Conservation (phyloP, 2,113 vertebrate genomes). For the Zosterops pallidus region DNA sequence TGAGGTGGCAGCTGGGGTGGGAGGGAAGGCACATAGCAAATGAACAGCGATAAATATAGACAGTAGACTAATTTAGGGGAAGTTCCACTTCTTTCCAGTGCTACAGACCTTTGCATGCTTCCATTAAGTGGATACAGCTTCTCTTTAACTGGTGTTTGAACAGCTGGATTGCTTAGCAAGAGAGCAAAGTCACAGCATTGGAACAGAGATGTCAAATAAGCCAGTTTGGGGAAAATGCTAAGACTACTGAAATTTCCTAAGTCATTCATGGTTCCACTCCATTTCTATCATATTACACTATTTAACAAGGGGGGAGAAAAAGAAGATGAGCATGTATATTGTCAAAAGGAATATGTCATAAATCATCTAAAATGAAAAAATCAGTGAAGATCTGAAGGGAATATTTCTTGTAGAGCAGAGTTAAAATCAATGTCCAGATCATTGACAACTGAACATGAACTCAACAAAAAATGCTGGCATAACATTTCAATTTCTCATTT, state of each 20-base stretch:
- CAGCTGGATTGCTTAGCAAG: background rate
- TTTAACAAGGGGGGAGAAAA: background rate
- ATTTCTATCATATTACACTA: background rate
- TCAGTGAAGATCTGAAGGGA: background rate
- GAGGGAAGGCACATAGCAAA: background rate
- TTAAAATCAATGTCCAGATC: background rate
- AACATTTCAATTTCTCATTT: background rate
- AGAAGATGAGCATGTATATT: background rate
- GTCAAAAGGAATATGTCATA: background rate
- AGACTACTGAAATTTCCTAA: background rate
- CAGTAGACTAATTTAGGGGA: background rate
- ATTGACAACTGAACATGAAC: background rate
- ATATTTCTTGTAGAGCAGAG: background rate
- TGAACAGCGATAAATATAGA: background rate
- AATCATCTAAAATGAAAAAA: conserved; percentile 1
- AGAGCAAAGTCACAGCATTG: background rate
- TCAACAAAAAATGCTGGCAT: background rate
- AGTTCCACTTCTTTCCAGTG: background rate
- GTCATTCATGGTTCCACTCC: background rate
- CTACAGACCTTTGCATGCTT: background rate
- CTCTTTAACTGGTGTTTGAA: background rate
- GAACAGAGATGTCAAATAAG: background rate
- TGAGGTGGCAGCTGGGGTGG: conserved; percentile 17
- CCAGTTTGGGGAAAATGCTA: background rate
- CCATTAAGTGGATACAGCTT: background rate